These are phyloP conservation scores for Orius laevigatus DNA, from an alignment of 1,140 invertebrate genomes.

Conservation along the genomic window DNA sequence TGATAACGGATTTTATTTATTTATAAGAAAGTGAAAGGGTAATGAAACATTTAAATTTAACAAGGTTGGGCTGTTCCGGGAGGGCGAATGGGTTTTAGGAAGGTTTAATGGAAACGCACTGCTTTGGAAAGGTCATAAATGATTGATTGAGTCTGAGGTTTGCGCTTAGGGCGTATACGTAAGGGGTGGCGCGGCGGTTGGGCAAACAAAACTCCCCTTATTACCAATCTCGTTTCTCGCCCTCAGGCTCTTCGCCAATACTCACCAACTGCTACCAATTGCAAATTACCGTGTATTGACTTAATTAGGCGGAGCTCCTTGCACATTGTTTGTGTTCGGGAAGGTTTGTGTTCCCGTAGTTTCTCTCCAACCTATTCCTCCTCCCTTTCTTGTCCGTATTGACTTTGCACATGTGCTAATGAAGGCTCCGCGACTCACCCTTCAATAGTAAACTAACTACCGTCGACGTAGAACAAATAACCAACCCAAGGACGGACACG, in stretches of 20 bases:
- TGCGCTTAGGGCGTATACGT: conserved; percentile 1
- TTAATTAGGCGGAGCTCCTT: conserved; percentile 11
- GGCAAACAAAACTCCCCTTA: conserved; percentile 1
- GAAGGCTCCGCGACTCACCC: background rate
- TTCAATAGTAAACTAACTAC: background rate
- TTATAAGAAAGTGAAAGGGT: too few relatives aligned
- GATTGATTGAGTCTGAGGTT: conserved; percentile 2
- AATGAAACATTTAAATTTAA: too few relatives aligned
- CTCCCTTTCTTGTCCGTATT: conserved; percentile 2
- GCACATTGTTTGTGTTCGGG: conserved; percentile 9
- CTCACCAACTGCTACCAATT: conserved; percentile 11
- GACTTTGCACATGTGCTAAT: conserved; percentile 16
- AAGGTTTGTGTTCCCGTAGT: background rate
- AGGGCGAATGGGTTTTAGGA: background rate
- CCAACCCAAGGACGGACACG: background rate
- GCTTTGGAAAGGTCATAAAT: conserved; percentile 6
- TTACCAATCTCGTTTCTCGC: too few relatives aligned
- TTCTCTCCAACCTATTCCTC: background rate
- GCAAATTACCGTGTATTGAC: conserved; percentile 14
- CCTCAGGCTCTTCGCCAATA: background rate
- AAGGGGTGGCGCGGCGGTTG: background rate
- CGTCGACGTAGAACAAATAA: conserved; percentile 1
- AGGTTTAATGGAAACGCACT: conserved; percentile 3
- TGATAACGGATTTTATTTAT: too few relatives aligned
- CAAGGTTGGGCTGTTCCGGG: background rate